A percentile compares a stretch with the other conserved stretches of the same genome.
These are phyloP conservation scores for Drosophila nannoptera DNA, from an alignment of 1,140 invertebrate genomes.

Conservation along the genomic window DNA sequence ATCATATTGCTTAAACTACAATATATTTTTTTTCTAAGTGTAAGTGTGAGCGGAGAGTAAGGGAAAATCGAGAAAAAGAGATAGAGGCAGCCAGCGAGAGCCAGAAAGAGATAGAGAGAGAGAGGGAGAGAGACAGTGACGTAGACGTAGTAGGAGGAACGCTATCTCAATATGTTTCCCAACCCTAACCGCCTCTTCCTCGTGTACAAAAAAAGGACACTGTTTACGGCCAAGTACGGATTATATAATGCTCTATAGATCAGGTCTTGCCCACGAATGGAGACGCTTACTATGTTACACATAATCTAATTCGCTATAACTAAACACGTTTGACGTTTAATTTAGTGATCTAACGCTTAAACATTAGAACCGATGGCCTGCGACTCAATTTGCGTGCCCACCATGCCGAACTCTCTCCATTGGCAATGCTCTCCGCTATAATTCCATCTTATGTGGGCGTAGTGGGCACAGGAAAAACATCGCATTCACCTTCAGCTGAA, in stretches of 20 bases:
- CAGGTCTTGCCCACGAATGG: slow-evolving; percentile 21
- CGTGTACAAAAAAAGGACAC: no score
- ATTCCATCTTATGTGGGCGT: no score
- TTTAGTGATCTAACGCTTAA: slow-evolving; percentile 61
- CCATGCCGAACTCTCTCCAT: no score
- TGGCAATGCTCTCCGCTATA: no score
- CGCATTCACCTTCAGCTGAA: no score
- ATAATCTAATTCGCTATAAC: slow-evolving; percentile 68
- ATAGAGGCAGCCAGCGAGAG: neutral
- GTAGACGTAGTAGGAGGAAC: neutral
- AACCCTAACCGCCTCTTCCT: no score
- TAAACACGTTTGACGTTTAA: slow-evolving; percentile 73
- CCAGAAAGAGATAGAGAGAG: no score
- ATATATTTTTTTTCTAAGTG: slow-evolving; percentile 42
- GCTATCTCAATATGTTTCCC: neutral
- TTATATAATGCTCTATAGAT: slow-evolving; percentile 22
- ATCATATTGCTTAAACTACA: slow-evolving; percentile 24
- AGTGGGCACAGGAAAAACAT: no score
- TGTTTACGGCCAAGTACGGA: slow-evolving; percentile 2
- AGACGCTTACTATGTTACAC: slow-evolving; percentile 71
- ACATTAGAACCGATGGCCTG: slow-evolving; percentile 19
- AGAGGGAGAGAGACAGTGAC: no score
- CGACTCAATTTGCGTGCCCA: no score
- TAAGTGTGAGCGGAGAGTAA: neutral
- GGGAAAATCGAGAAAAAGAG: neutral